Conservation (phyloP, 2,113 vertebrate genomes). For the Platichthys stellatus region DNA sequence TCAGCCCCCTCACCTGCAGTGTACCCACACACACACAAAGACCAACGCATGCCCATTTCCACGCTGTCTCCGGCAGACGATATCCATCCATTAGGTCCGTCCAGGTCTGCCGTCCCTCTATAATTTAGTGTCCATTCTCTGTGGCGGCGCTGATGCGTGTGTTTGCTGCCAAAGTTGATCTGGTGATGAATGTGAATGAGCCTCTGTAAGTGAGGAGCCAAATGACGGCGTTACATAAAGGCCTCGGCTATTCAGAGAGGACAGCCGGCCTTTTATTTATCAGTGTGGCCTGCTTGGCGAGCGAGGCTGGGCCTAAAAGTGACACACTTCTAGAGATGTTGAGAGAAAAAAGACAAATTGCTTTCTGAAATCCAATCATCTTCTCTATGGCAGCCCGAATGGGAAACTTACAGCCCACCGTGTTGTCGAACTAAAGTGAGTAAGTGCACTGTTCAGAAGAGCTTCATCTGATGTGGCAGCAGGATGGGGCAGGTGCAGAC, state of each 20-base stretch:
- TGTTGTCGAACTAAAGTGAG: neutral
- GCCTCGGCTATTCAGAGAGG: slow-evolving; percentile 51
- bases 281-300: slow-evolving; percentile 4
- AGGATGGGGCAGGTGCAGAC: neutral
- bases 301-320: neutral
- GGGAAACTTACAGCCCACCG: too few relatives aligned
- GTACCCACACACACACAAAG: slow-evolving; percentile 36
- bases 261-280: slow-evolving; percentile 63
- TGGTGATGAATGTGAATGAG: slow-evolving; percentile 72
- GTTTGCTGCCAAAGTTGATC: slow-evolving; percentile 42
- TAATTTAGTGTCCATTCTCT: slow-evolving; percentile 19
- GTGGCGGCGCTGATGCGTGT: slow-evolving; percentile 34
- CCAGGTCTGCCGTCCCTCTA: slow-evolving; percentile 24
- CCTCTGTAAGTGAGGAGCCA: slow-evolving; percentile 55
- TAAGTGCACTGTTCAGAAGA: neutral
- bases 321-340: neutral
- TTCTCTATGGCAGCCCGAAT: neutral
- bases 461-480: neutral
- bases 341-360: neutral
- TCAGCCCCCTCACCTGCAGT: neutral
- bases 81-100: slow-evolving; percentile 28
- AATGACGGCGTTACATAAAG: slow-evolving; percentile 71
- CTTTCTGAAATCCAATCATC: neutral
- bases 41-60: slow-evolving; percentile 40
- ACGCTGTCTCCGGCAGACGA: slow-evolving; percentile 17